These are phyloP conservation scores for Aulostomus chinensis DNA, from an alignment of 2,797 vertebrate genomes.

Conservation along the genomic window DNA sequence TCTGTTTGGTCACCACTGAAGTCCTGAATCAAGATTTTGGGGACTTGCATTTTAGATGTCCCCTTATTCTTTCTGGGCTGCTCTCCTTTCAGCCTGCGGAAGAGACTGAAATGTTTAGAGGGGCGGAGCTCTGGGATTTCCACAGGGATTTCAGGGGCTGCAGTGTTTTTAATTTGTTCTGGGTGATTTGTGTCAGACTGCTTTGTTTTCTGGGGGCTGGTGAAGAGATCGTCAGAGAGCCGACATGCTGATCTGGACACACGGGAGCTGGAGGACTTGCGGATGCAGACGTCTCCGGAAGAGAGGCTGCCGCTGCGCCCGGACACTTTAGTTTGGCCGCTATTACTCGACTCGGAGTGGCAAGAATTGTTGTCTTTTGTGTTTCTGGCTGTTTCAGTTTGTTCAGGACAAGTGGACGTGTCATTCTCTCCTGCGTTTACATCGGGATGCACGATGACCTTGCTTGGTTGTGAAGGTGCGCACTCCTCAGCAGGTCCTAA, in stretches of 20 bases:
- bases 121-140: constrained; percentile 1
- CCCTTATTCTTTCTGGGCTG: constrained; percentile 33
- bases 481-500: background rate
- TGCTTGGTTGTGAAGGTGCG: constrained; percentile 5
- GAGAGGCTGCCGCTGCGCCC: constrained; percentile 28
- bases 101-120: constrained; percentile 71
- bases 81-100: constrained; percentile 72
- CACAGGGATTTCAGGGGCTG: background rate
- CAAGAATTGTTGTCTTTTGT: too few species aligned
- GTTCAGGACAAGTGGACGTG: too few species aligned
- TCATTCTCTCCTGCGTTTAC: constrained; percentile 15
- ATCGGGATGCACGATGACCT: background rate
- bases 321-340: constrained; percentile 2
- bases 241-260: constrained; percentile 50
- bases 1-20: constrained; percentile 72
- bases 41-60: constrained; percentile 65
- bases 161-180: constrained; percentile 13
- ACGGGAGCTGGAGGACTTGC: constrained; percentile 63
- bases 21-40: constrained; percentile 83
- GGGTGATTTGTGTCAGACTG: constrained; percentile 1
- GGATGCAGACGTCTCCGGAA: constrained; percentile 61
- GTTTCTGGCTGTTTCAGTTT: too few species aligned
- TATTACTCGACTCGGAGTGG: background rate
- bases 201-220: constrained; percentile 41
- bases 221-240: constrained; percentile 71